These are phyloP conservation scores for Microctenopoma steveboyesi DNA, from an alignment of 2,797 vertebrate genomes.

Conservation along the genomic window DNA sequence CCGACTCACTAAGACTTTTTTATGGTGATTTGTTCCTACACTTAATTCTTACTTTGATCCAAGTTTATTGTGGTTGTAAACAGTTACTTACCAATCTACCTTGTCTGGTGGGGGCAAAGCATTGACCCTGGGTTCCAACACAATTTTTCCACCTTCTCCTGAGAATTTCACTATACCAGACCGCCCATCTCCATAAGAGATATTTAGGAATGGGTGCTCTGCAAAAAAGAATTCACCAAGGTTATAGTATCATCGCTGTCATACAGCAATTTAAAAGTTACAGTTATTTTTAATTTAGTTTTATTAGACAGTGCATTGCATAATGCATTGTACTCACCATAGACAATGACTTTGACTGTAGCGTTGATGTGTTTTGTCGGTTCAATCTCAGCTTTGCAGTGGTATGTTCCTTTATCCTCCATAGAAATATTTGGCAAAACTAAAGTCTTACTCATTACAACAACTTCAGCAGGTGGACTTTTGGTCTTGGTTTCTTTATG, in stretches of 20 bases:
- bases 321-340: slow-evolving; percentile 76
- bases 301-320: not conserved
- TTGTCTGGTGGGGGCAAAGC: slow-evolving; percentile 83
- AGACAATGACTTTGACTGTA: slow-evolving; percentile 76
- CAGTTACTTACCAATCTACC: slow-evolving; percentile 82
- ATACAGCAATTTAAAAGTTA: not conserved
- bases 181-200: slow-evolving; percentile 72
- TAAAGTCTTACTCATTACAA: slow-evolving; percentile 70
- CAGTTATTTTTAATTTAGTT: not conserved
- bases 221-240: slow-evolving; percentile 33
- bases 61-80: slow-evolving; percentile 8
- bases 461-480: fast-evolving
- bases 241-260: not conserved
- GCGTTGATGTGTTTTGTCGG: not conserved
- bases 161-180: slow-evolving; percentile 42
- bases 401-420: slow-evolving; percentile 84
- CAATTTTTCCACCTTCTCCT: slow-evolving; percentile 78
- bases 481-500: not conserved
- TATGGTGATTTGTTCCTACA: too few species aligned
- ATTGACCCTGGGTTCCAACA: slow-evolving; percentile 83
- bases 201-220: slow-evolving; percentile 88
- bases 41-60: not conserved
- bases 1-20: not conserved
- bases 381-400: slow-evolving; percentile 76
- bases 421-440: slow-evolving; percentile 81